Percentiles rank a stretch among this genome's conserved stretches.
Conservation (phyloP, 1,140 invertebrate species). For the Aradophagus sp. region DNA sequence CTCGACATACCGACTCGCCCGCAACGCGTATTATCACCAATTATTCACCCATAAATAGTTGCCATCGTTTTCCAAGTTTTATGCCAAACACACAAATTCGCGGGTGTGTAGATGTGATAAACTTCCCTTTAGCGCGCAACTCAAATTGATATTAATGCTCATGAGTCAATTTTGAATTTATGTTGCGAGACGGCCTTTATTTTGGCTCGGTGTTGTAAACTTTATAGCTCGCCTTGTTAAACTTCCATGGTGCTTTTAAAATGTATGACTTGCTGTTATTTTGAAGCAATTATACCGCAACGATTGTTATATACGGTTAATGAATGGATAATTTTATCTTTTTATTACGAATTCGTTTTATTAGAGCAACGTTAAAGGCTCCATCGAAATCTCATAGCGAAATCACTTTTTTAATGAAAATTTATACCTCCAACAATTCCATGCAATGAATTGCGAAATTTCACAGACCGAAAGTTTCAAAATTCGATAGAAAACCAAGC, state of each 20-base stretch:
- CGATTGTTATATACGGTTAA: background rate
- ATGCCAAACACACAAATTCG: conserved; percentile 18
- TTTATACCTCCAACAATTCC: too few species aligned
- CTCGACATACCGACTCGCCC: conserved; percentile 40
- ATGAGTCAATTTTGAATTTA: conserved; percentile 46
- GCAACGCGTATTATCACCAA: conserved; percentile 34
- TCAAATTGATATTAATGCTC: conserved; percentile 43
- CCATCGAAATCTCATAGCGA: too few species aligned
- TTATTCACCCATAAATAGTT: conserved; percentile 48
- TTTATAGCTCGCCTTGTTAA: conserved; percentile 35
- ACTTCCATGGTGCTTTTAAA: conserved; percentile 11
- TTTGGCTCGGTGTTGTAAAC: conserved; percentile 16
- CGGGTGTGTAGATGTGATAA: conserved; percentile 25
- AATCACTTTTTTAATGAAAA: too few species aligned
- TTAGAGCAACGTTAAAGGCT: background rate
- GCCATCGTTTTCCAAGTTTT: conserved; percentile 40
- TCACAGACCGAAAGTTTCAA: too few species aligned
- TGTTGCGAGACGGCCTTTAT: conserved; percentile 22
- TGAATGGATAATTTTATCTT: conserved; percentile 9
- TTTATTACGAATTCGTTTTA: background rate
- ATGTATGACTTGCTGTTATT: conserved; percentile 1
- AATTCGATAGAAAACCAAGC: too few species aligned
- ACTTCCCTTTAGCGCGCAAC: conserved; percentile 26
- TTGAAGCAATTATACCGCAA: background rate
- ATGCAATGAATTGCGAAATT: too few species aligned